These are phyloP conservation scores for Rattus rattus DNA, from an alignment of 2,113 vertebrate species.

Conservation along the genomic window DNA sequence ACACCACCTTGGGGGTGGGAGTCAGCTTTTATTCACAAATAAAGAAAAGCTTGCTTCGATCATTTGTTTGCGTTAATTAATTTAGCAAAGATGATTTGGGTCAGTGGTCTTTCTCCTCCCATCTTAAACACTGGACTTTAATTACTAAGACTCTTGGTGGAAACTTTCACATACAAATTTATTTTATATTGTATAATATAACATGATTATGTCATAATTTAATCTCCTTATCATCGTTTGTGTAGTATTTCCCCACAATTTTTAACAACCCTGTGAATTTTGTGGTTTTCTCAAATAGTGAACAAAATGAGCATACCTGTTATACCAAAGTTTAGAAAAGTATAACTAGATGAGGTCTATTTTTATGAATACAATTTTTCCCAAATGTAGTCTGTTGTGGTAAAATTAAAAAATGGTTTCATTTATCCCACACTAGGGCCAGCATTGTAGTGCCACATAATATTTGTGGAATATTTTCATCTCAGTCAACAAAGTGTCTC, in stretches of 20 bases:
- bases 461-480: no score
- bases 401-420: no score
- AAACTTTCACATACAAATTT: slow-evolving; percentile 25
- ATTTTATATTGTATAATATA: slow-evolving; percentile 16
- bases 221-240: slow-evolving; percentile 2
- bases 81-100: neutral
- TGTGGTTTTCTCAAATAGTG: slow-evolving; percentile 1
- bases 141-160: neutral
- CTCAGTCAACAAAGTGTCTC: no score
- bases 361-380: no score
- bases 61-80: neutral
- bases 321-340: neutral
- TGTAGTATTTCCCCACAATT: neutral
- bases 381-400: no score
- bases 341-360: neutral
- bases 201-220: neutral
- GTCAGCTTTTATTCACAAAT: neutral
- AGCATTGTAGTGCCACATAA: no score
- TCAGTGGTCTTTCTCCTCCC: neutral
- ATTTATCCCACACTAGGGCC: no score
- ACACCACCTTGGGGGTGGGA: neutral
- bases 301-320: neutral
- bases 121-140: neutral
- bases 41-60: neutral
- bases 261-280: neutral